Percentiles rank a stretch among this genome's conserved stretches.
phyloP scores from a whole-genome alignment of 2,797 vertebrate species.

The Zalophus californianus region DNA sequence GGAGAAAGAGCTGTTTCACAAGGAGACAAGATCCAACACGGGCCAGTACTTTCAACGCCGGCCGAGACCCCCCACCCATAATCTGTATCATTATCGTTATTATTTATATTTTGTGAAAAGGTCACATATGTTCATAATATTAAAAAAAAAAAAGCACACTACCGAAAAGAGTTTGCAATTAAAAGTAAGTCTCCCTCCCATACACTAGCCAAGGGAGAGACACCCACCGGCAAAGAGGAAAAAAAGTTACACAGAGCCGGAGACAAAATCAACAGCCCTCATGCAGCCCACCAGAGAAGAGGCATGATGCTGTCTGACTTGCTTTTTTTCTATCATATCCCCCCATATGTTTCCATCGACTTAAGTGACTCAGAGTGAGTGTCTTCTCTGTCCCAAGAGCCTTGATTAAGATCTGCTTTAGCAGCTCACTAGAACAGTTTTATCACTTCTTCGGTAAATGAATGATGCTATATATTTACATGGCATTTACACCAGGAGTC shows the following conservation, averaged over 20 bases:
- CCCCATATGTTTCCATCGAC: not conserved
- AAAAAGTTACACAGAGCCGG: not conserved
- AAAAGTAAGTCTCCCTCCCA: not conserved
- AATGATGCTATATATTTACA: not conserved
- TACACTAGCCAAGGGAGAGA: not conserved
- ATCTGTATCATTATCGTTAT: not conserved
- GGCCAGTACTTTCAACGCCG: not conserved
- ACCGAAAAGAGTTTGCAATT: not conserved
- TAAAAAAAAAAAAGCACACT: not conserved
- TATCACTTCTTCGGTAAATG: not conserved
- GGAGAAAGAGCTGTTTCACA: not conserved
- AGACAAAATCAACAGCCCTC: not conserved
- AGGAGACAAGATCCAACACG: not conserved
- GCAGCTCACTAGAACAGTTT: not conserved
- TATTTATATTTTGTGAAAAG: too few species aligned
- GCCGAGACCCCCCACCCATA: not conserved
- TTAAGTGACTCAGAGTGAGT: not conserved
- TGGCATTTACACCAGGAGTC: not conserved
- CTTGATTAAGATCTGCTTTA: too few species aligned
- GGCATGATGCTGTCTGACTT: not conserved
- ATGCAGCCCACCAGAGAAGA: not conserved
- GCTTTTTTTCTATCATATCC: not conserved
- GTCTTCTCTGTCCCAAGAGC: not conserved
- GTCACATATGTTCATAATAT: not conserved
- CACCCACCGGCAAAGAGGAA: not conserved